Evolutionary conservation across 1,140 invertebrate species (phyloP), one percentile per base, ranked within the genome.

Genomic region (Scaptomyza graminum): DNA sequence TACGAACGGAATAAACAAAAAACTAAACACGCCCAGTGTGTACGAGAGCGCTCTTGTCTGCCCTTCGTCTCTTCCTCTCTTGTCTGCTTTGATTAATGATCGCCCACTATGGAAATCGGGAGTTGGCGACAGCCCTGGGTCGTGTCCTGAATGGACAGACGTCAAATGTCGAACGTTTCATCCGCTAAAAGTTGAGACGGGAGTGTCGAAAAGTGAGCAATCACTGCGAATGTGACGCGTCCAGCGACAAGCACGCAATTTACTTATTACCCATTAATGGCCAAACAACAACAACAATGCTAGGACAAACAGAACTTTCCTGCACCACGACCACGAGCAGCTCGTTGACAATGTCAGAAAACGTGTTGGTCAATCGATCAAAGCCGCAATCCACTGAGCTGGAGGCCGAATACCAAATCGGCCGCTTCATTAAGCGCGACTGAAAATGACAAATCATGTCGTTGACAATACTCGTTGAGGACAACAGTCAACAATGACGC

Each of bases 191-290:
- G 28, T 43, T 28, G 34, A 67, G 56, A 44, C 22, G 60, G 70
- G 67, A 82, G 79, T 87, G 83, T 83, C 83, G 83, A 87, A 87
- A 82, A 83, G 75, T 88, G 79, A 88, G 83, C 83, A 87, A 87
- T 87, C 83, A 88, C 83, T 83, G 83, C 65, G 81, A 88, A 82
- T 87, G 81, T 73, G 74, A 80, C 69, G 80, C 62, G 77, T 37
- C 51, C 41, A 56, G 71, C 60, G 75, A 71, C 75, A 69, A 79
- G 81, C 83, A 88, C 83, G 84, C 83, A 79, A 88, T 88, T 87
- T 88, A 88, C 83, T 88, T 88, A 88, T 88, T 88, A 88, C 79
- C 83, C 79, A 88, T 83, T 88, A 88, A 88, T 85, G 83, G 59
- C 43, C 54, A 39, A 54, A 55, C 39, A 50, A 39, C 59, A 43